A percentile compares a stretch with the other conserved stretches of the same genome.
These are phyloP conservation scores for Xiphophorus hellerii DNA, from an alignment of 2,113 vertebrate species.

Conservation along the genomic window DNA sequence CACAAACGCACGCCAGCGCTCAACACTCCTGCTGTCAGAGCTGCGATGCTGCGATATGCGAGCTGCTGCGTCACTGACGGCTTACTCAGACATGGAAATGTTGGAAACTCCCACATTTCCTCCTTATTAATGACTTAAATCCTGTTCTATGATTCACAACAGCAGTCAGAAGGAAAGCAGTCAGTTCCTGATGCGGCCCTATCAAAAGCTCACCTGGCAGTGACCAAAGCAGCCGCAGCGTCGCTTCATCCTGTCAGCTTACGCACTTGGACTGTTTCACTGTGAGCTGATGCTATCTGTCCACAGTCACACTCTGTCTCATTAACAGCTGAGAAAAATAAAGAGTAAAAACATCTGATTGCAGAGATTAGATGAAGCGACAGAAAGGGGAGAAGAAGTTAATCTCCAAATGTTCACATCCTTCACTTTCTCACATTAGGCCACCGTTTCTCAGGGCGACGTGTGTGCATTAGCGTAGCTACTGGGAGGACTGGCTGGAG, in stretches of 20 bases:
- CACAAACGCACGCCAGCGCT: slow-evolving; percentile 9
- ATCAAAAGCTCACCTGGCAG: not conserved
- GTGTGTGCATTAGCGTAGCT: slow-evolving; percentile 42
- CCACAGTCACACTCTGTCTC: slow-evolving; percentile 42
- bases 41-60: slow-evolving; percentile 6
- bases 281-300: slow-evolving; percentile 44
- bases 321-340: slow-evolving; percentile 61
- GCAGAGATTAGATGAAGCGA: slow-evolving; percentile 59
- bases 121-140: slow-evolving; percentile 5
- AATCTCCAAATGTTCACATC: slow-evolving; percentile 49
- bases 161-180: not conserved
- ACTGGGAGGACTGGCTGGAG: not conserved
- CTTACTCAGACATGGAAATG: slow-evolving; percentile 15
- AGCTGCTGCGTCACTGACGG: slow-evolving; percentile 9
- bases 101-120: slow-evolving; percentile 30
- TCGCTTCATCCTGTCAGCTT: slow-evolving; percentile 1
- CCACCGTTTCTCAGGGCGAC: slow-evolving; percentile 13
- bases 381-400: slow-evolving; percentile 8
- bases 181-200: not conserved
- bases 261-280: slow-evolving; percentile 19
- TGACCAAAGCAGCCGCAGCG: slow-evolving; percentile 7
- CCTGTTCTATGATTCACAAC: slow-evolving; percentile 5
- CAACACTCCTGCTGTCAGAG: slow-evolving; percentile 20
- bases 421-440: slow-evolving; percentile 53
- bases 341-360: slow-evolving; percentile 61